A percentile compares a stretch with the other conserved stretches of the same genome.
These are phyloP conservation scores for Halesus radiatus DNA, from an alignment of 1,140 invertebrate species.

Conservation along the genomic window DNA sequence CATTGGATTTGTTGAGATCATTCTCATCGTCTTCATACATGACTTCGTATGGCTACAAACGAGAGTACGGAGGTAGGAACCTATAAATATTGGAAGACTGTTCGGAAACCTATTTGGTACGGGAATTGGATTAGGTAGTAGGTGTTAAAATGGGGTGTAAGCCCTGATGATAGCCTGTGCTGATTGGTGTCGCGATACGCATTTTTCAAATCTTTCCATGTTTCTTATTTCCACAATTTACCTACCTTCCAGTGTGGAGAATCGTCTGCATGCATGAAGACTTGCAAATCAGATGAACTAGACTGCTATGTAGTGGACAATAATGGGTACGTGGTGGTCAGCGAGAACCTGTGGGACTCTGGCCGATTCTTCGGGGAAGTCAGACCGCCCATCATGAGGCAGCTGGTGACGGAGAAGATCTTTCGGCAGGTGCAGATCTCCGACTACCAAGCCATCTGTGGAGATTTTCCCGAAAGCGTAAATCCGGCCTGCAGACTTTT, in stretches of 20 bases:
- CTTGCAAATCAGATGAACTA: conserved; percentile 80
- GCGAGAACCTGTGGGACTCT: conserved; percentile 79
- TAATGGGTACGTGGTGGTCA: conserved; percentile 89
- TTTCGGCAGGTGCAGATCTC: conserved; percentile 83
- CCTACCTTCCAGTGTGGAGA: conserved; percentile 67
- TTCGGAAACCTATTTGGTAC: too few relatives aligned
- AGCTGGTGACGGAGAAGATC: conserved; percentile 82
- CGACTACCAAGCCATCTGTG: conserved; percentile 93
- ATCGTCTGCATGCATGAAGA: conserved; percentile 70
- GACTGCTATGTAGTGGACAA: conserved; percentile 93
- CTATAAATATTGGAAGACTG: too few relatives aligned
- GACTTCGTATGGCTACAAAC: too few relatives aligned
- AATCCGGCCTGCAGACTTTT: conserved; percentile 74
- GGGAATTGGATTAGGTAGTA: too few relatives aligned
- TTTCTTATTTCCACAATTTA: conserved; percentile 35
- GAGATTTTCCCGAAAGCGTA: conserved; percentile 73
- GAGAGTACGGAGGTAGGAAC: too few relatives aligned
- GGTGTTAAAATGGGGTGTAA: too few relatives aligned
- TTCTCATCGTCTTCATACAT: too few relatives aligned
- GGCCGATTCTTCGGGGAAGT: conserved; percentile 92
- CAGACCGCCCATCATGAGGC: conserved; percentile 83
- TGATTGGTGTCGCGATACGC: too few relatives aligned
- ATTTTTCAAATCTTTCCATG: too few relatives aligned
- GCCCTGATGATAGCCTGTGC: too few relatives aligned
- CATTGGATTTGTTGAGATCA: too few relatives aligned